Percentiles rank a stretch among this genome's conserved stretches.
These are phyloP conservation scores for Poeciliopsis gracilis DNA, from an alignment of 2,797 vertebrate genomes.

Conservation along the genomic window DNA sequence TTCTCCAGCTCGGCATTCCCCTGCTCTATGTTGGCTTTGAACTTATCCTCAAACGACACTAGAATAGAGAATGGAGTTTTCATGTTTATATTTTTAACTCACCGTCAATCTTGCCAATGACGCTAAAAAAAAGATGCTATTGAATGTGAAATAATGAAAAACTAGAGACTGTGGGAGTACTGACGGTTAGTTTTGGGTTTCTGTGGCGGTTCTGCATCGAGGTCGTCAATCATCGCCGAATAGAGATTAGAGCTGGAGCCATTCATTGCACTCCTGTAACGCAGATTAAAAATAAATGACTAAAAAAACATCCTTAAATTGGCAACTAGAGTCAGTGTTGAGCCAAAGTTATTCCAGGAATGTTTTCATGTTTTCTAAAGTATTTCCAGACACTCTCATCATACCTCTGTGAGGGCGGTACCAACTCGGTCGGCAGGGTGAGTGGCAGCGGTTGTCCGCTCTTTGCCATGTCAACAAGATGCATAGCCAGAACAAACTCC, in stretches of 20 bases:
- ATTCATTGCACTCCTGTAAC: slow-evolving; percentile 82
- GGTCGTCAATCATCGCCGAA: slow-evolving; percentile 83
- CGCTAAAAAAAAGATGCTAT: not conserved
- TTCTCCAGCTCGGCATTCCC: slow-evolving; percentile 95
- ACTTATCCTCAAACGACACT: slow-evolving; percentile 95
- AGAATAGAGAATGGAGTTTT: not conserved
- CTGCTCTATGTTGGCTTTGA: slow-evolving; percentile 92
- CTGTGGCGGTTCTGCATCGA: slow-evolving; percentile 83
- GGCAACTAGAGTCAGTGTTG: not conserved
- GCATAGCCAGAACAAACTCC: slow-evolving; percentile 97
- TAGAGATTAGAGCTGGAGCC: slow-evolving; percentile 83
- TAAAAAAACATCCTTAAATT: not conserved
- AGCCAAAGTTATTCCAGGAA: not conserved
- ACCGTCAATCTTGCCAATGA: not conserved
- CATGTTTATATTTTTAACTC: not conserved
- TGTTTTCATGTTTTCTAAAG: slow-evolving; percentile 4
- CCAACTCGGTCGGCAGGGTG: slow-evolving; percentile 87
- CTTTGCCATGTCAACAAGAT: slow-evolving; percentile 94
- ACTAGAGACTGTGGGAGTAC: slow-evolving; percentile 27
- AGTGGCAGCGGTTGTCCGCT: slow-evolving; percentile 88
- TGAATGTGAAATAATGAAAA: not conserved
- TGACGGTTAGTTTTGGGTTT: slow-evolving; percentile 88
- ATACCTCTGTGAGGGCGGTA: slow-evolving; percentile 91
- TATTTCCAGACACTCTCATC: not conserved
- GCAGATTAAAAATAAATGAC: slow-evolving; percentile 10